These are phyloP conservation scores for Ataeniobius toweri DNA, from an alignment of 2,797 vertebrate species.

Conservation along the genomic window DNA sequence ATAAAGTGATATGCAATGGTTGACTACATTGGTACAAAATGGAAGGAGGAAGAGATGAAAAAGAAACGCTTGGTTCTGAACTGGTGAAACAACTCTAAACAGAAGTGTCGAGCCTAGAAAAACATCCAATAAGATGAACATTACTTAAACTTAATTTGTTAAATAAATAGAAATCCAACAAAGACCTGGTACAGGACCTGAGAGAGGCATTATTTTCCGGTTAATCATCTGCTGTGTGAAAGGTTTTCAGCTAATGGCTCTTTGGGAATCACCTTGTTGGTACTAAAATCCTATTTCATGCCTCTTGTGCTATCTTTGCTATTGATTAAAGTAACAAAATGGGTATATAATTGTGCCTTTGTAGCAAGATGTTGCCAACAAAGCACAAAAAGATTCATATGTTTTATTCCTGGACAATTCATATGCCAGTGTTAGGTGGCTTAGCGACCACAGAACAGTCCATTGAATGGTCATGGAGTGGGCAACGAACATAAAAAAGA, in stretches of 20 bases:
- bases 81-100: too few species aligned
- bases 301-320: neutral
- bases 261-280: neutral
- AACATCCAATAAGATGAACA: neutral
- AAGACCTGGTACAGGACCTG: neutral
- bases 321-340: neutral
- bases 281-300: neutral
- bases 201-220: neutral
- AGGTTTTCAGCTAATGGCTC: neutral
- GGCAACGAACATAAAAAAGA: neutral
- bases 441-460: neutral
- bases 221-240: neutral
- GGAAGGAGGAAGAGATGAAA: neutral
- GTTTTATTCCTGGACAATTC: neutral
- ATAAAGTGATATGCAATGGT: neutral
- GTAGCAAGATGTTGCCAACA: too few species aligned
- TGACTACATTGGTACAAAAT: neutral
- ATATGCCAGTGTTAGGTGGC: neutral
- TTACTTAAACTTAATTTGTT: slow-evolving; percentile 25
- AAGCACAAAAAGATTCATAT: too few species aligned
- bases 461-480: too few species aligned
- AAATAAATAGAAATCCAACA: neutral
- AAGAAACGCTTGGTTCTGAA: neutral
- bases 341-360: neutral
- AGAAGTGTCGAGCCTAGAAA: neutral